phyloP scores from a whole-genome alignment of 2,113 vertebrate genomes.

The Cottus gobio region DNA sequence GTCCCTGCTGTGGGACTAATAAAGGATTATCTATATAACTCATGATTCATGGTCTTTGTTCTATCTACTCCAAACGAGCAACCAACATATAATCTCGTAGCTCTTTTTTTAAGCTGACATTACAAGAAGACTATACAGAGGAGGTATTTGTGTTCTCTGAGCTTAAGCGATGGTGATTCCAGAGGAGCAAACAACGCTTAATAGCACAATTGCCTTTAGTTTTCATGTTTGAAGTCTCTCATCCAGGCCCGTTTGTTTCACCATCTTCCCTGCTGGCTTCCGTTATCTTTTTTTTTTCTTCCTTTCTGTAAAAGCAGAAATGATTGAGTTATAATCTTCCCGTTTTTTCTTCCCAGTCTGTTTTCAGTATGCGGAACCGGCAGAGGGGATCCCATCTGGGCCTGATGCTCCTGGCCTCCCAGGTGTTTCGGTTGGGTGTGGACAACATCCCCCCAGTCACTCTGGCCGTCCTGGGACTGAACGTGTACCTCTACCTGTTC shows the following conservation, averaged over 20 bases:
- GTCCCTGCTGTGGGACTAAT: too few species aligned
- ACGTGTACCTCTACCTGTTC: slow-evolving; percentile 89
- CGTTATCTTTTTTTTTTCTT: accelerated
- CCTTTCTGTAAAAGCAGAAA: neutral
- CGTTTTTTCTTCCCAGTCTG: neutral
- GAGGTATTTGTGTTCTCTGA: neutral
- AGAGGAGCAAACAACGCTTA: neutral
- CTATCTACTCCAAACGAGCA: too few species aligned
- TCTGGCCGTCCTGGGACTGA: slow-evolving; percentile 87
- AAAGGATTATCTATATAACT: neutral
- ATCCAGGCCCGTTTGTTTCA: neutral
- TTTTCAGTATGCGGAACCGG: slow-evolving; percentile 79
- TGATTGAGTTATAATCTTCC: neutral
- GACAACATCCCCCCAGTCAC: slow-evolving; percentile 93
- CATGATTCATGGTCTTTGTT: neutral
- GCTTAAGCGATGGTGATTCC: neutral
- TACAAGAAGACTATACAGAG: neutral
- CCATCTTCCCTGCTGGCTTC: neutral
- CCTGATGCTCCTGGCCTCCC: slow-evolving; percentile 87
- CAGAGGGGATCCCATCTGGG: slow-evolving; percentile 84
- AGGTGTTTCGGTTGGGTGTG: slow-evolving; percentile 89
- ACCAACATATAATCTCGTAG: neutral
- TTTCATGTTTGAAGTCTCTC: neutral
- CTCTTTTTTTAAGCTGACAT: neutral
- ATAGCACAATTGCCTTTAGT: neutral